These are phyloP conservation scores for Phoenicopterus ruber DNA, from an alignment of 2,113 vertebrate species.

Conservation along the genomic window DNA sequence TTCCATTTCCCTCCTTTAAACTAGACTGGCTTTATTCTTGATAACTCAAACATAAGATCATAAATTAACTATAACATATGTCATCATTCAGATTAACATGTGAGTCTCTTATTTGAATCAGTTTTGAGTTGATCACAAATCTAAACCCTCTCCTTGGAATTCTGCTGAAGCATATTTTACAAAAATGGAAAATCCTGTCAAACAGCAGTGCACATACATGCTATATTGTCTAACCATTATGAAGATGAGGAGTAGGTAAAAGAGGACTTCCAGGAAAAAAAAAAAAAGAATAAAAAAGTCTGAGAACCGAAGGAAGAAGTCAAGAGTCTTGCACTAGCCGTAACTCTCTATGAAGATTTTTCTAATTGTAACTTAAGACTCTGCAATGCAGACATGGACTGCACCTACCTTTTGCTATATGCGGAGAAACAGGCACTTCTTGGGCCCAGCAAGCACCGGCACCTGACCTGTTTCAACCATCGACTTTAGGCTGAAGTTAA, in stretches of 20 bases:
- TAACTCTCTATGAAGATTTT: not conserved
- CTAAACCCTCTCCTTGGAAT: not conserved
- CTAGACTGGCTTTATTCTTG: not conserved
- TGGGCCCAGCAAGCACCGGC: not conserved
- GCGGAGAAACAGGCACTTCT: not conserved
- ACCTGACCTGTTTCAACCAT: not conserved
- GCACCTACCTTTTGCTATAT: not conserved
- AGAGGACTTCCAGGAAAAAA: not conserved
- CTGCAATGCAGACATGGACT: not conserved
- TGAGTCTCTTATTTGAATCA: not conserved
- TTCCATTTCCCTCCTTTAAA: not conserved
- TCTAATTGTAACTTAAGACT: not conserved
- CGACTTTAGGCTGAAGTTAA: not conserved
- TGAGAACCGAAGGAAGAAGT: not conserved
- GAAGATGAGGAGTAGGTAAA: not conserved
- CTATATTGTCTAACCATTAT: not conserved
- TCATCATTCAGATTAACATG: not conserved
- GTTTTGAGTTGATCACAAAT: not conserved
- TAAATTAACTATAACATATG: not conserved
- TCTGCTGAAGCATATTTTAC: not conserved
- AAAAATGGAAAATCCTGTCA: not conserved
- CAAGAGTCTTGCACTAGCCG: not conserved
- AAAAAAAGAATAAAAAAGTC: not conserved
- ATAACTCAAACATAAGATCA: not conserved
- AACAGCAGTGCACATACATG: not conserved